A percentile compares a stretch with the other conserved stretches of the same genome.
Conservation (phyloP, 1,140 invertebrate species). For the Cydia amplana region DNA sequence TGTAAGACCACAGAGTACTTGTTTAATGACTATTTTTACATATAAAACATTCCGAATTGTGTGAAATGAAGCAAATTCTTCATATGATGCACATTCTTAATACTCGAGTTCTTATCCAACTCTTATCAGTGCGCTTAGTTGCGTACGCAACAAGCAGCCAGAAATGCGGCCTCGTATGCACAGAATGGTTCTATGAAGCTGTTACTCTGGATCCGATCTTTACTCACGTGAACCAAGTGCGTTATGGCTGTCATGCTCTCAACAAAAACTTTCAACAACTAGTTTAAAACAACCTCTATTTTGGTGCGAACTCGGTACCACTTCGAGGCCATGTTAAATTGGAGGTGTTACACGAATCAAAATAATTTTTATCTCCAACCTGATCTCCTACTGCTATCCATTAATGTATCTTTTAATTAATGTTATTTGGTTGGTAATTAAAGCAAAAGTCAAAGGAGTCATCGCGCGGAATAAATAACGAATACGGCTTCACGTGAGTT, state of each 20-base stretch:
- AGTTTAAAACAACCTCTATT: background rate
- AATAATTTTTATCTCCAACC: slow-evolving; percentile 28
- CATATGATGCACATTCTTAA: too few relatives aligned
- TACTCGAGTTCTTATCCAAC: too few relatives aligned
- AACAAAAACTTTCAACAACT: slow-evolving; percentile 18
- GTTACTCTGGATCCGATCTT: background rate
- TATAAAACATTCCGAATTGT: too few relatives aligned
- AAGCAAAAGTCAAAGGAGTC: slow-evolving; percentile 25
- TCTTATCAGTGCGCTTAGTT: too few relatives aligned
- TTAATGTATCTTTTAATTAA: slow-evolving; percentile 33
- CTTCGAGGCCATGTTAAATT: background rate
- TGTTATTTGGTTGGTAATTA: slow-evolving; percentile 31
- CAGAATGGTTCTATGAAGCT: background rate
- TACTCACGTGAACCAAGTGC: background rate
- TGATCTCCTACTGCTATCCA: slow-evolving; percentile 31
- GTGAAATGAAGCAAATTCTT: too few relatives aligned
- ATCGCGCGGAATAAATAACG: slow-evolving; percentile 24
- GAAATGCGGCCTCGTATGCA: background rate
- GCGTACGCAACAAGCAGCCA: too few relatives aligned
- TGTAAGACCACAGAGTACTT: too few relatives aligned
- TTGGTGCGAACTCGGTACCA: too few relatives aligned
- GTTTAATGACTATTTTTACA: too few relatives aligned
- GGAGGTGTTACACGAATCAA: slow-evolving; percentile 16
- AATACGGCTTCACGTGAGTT: slow-evolving; percentile 3
- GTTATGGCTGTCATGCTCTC: slow-evolving; percentile 21